phyloP scores from a whole-genome alignment of 2,113 vertebrate genomes.

The Nymphicus hollandicus region DNA sequence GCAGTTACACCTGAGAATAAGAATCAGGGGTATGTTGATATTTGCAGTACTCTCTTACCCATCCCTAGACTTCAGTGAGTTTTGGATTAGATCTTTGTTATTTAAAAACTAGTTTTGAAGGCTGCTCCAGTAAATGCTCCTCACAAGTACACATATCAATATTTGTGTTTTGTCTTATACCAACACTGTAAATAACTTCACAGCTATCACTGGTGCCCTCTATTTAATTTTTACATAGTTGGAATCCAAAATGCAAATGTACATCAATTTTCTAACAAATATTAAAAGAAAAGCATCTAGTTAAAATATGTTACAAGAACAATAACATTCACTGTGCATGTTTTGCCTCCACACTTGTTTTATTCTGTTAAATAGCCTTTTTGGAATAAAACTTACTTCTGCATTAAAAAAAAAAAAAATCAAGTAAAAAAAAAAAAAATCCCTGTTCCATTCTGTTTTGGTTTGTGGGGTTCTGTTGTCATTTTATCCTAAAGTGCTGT shows the following conservation, averaged over 20 bases:
- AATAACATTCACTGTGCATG: slow-evolving; percentile 16
- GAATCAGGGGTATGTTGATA: neutral
- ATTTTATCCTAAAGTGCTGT: slow-evolving; percentile 83
- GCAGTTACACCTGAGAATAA: neutral
- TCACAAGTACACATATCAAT: neutral
- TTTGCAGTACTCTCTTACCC: neutral
- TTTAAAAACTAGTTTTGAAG: neutral
- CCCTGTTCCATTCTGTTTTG: slow-evolving; percentile 77
- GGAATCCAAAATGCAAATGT: neutral
- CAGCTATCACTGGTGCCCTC: neutral
- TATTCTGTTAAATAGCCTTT: slow-evolving; percentile 56
- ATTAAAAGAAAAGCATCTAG: neutral
- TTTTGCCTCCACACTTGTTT: slow-evolving; percentile 31
- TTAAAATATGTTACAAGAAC: slow-evolving; percentile 39
- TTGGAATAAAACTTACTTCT: slow-evolving; percentile 66
- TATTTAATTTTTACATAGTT: neutral
- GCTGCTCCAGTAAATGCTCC: neutral
- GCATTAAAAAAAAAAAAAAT: slow-evolving; percentile 45
- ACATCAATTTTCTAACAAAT: neutral
- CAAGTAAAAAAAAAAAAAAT: slow-evolving; percentile 10
- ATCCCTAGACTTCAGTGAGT: neutral
- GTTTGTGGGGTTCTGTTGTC: slow-evolving; percentile 85
- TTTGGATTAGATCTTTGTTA: neutral
- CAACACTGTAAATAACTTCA: neutral
- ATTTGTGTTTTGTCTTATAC: neutral